A percentile compares a stretch with the other conserved stretches of the same genome.
Evolutionary conservation across 2,888 invertebrate genomes (phyloP).

Genomic region (Chymomyza fuscimana): DNA sequence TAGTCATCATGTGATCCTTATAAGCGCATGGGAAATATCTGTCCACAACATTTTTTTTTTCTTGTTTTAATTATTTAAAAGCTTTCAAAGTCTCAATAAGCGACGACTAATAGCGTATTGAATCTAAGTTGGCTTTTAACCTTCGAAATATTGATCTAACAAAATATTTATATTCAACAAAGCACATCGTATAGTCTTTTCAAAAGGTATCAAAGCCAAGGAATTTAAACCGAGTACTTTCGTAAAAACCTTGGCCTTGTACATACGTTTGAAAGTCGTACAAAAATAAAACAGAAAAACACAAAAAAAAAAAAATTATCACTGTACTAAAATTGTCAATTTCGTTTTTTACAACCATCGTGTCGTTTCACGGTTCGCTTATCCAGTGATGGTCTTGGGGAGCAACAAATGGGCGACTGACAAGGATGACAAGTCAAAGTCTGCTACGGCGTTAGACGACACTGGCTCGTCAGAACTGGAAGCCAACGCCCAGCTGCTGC

Average conservation of each 20-base stretch:
- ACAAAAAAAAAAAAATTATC: constrained; percentile 28
- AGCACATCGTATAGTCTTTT: too few species aligned
- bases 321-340: neutral
- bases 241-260: neutral
- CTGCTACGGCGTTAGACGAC: constrained; percentile 35
- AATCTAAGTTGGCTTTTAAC: too few species aligned
- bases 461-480: constrained; percentile 24
- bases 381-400: constrained; percentile 78
- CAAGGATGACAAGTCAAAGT: constrained; percentile 59
- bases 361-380: neutral
- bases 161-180: too few species aligned
- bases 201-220: too few species aligned
- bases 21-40: too few species aligned
- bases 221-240: neutral
- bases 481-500: neutral
- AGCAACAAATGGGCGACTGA: constrained; percentile 77
- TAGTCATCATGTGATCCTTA: too few species aligned
- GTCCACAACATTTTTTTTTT: too few species aligned
- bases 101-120: constrained; percentile 13
- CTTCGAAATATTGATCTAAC: too few species aligned
- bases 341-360: neutral
- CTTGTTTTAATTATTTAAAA: constrained; percentile 1
- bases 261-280: neutral
- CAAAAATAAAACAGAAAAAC: constrained; percentile 2
- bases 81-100: constrained; percentile 19